Evolutionary conservation across 2,888 invertebrate species (phyloP), one percentile per base, ranked within the genome.

Genomic region (Drosophila diplacantha): DNA sequence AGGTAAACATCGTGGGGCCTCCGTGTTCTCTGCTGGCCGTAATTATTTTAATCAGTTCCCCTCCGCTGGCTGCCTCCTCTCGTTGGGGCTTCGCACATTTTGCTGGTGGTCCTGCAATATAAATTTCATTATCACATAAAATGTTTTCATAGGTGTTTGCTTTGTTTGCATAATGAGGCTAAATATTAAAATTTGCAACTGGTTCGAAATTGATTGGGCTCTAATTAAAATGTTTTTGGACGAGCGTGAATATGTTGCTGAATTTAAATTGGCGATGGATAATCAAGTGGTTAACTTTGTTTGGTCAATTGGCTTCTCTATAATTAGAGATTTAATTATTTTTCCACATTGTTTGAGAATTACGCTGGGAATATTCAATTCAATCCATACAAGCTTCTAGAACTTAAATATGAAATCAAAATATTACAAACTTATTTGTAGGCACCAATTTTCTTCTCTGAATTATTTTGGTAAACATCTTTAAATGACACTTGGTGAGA

Each of bases 1-100:
- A 83, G 81, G 71, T 69, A 52, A 39, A 44, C 38, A 49, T 71
- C 4, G 37, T 43, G 32, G 14, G 18, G n/a, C 39, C 9, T 18
- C 26, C 12, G 34, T 6, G 12, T 26, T 38, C 26, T 39, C 51
- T 29, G 32, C 3, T 3, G 37, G 34, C 35, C 35, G 16, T 31
- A 50, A 61, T 61, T 69, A 69, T 50, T 52, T 49, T 67, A 50
- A 63, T 62, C 41, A 43, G 44, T 38, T 69, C 11, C 7, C 22
- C 32, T 32, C 22, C 24, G 22, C 9, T n/a, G 41, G 16, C n/a
- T 11, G 7, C 9, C n/a, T 16, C 18, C 35, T 14, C 35, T 29
- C 26, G 20, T 29, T 26, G 12, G 35, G 49, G 20, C 9, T 47
- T 20, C 26, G 46, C 60, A 66, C 60, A 66, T 52, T 31, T 14